Percentiles rank a stretch among this genome's conserved stretches.
Conservation (phyloP, 37 sponge, comb jelly and placozoan genomes). For the Crambe crambe region DNA sequence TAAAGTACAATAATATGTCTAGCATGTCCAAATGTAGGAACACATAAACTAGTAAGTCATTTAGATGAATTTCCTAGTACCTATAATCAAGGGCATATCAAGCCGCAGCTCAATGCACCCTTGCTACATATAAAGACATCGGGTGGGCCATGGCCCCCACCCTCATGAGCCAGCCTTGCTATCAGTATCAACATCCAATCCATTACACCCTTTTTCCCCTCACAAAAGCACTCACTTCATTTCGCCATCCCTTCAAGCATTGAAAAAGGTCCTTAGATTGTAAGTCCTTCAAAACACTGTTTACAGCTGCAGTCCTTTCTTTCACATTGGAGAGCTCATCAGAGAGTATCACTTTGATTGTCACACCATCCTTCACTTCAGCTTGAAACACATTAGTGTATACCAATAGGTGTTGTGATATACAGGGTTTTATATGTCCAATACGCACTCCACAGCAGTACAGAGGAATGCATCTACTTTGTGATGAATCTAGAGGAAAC, state of each 20-base stretch:
- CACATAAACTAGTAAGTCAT: background rate
- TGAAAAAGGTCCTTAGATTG: slow-evolving; percentile 28
- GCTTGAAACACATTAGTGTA: slow-evolving; percentile 12
- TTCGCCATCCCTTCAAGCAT: slow-evolving; percentile 56
- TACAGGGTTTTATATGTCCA: slow-evolving; percentile 10
- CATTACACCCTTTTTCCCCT: too few species aligned
- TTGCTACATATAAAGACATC: too few species aligned
- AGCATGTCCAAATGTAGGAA: background rate
- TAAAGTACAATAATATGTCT: too few species aligned
- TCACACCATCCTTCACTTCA: background rate
- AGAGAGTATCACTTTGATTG: background rate
- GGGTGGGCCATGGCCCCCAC: too few species aligned
- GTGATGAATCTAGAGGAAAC: slow-evolving; percentile 1
- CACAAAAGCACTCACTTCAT: slow-evolving; percentile 27
- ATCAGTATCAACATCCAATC: too few species aligned
- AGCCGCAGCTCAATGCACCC: too few species aligned
- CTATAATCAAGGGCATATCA: too few species aligned
- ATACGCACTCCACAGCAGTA: slow-evolving; percentile 18
- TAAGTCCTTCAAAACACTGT: slow-evolving; percentile 20
- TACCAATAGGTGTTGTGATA: slow-evolving; percentile 3
- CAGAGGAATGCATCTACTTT: slow-evolving; percentile 23
- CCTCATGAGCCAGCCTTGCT: too few species aligned
- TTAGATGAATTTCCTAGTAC: too few species aligned
- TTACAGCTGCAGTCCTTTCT: slow-evolving; percentile 35
- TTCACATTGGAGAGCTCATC: slow-evolving; percentile 20